Base-by-base conservation (phyloP, 2,888 invertebrate species). In the Xanthia togata region DNA sequence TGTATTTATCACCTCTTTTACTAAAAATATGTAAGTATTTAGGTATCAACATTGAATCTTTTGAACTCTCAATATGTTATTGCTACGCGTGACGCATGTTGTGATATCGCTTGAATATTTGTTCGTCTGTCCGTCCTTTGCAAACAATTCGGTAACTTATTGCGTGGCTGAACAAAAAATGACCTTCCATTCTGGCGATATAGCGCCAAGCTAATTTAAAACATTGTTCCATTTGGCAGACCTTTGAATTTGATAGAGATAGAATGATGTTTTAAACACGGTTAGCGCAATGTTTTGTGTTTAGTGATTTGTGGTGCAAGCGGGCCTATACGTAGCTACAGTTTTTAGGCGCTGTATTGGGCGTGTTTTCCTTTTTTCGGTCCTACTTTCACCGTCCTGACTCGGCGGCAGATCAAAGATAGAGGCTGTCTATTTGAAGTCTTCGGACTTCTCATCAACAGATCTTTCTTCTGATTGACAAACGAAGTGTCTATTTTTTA, bases 81-180 rank as follows among this genome's bases (percentile, higher is more conserved):
- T 55, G 38, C 20, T 47, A n/a, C 5, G 38, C 23, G 44, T 65
- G 81, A 73, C 68, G 81, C 74, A 64, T 38, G 68, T 73, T 69
- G 14, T 55, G 31, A 59, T 72, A 81, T 59, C n/a, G n/a, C 35
- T 14, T 14, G 26, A 64, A 35, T 73, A 81, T 68, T 55, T 64
- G 57, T 38, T 35, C 9, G 57, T 59, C n/a, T 41, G 44, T 65
- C 63, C 59, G n/a, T 72, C 67, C 63, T 73, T 4, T 50, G 35
- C 47, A 73, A 85, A 81, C 59, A 64, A 55, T 69, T 31, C 5
- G 14, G 41, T 47, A 74, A 81, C 68, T 64, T 79, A 79, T 84
- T 69, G 68, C 26, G 44, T 35, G 44, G 9, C 53, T 38, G 35
- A 57, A 76, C 60, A 67, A 55, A 62, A 83, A 76, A 55, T 20